Evolutionary conservation across 2,797 vertebrate species (phyloP).

Genomic region (Pseudotriccus pelzelni): DNA sequence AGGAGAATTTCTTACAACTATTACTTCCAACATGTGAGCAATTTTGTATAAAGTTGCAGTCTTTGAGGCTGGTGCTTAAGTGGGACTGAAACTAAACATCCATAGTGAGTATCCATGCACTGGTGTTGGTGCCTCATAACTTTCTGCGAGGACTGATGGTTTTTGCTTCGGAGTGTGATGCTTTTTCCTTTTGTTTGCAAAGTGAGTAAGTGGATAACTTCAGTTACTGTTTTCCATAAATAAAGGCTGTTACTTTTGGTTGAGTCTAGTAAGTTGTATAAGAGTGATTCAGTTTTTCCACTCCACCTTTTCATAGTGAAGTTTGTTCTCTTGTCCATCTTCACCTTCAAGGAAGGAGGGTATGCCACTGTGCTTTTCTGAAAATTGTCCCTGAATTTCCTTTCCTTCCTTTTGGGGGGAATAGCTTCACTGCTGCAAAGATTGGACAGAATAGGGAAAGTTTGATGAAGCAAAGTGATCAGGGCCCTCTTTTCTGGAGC

Average conservation of each 20-base stretch:
- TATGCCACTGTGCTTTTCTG: not conserved
- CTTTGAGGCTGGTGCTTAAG: not conserved
- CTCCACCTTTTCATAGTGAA: not conserved
- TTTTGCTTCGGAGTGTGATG: not conserved
- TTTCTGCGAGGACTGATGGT: not conserved
- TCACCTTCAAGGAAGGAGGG: not conserved
- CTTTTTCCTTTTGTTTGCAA: not conserved
- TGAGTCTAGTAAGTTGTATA: not conserved
- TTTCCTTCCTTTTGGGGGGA: not conserved
- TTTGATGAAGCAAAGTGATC: not conserved
- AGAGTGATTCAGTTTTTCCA: not conserved
- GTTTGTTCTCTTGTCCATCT: not conserved
- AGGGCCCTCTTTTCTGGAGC: not conserved
- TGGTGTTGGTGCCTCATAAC: not conserved
- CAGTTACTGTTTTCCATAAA: not conserved
- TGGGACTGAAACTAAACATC: not conserved
- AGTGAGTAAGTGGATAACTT: not conserved
- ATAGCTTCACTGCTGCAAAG: not conserved
- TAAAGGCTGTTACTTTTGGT: not conserved
- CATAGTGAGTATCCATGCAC: not conserved
- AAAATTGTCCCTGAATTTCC: not conserved
- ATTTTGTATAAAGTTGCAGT: not conserved
- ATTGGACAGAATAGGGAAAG: not conserved
- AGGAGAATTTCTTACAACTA: not conserved
- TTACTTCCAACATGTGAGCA: not conserved